phyloP scores from a whole-genome alignment of 2,113 vertebrate genomes.

The Hyla sarda region DNA sequence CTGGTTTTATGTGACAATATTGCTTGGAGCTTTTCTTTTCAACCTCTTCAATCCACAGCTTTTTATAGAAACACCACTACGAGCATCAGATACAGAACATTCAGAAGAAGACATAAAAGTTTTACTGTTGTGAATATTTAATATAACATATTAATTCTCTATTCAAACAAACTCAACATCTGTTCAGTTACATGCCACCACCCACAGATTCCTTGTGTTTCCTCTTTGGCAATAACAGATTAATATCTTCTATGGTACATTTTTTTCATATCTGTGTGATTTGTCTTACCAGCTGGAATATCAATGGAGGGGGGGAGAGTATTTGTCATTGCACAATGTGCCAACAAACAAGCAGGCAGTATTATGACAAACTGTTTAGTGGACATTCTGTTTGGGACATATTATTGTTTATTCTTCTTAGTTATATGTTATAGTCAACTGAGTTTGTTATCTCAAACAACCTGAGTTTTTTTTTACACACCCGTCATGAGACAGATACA shows the following conservation, averaged over 20 bases:
- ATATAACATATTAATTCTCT: slow-evolving; percentile 26
- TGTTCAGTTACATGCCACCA: slow-evolving; percentile 7
- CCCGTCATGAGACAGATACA: too few species aligned
- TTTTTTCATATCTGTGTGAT: slow-evolving; percentile 43
- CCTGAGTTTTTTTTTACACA: background rate
- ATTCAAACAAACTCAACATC: slow-evolving; percentile 27
- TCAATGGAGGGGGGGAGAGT: slow-evolving; percentile 16
- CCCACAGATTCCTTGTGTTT: slow-evolving; percentile 41
- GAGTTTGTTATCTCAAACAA: background rate
- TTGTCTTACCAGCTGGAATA: slow-evolving; percentile 19
- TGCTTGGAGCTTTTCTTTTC: too few species aligned
- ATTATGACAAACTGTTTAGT: background rate
- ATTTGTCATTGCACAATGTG: slow-evolving; percentile 1
- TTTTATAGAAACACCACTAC: background rate
- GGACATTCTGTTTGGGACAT: background rate
- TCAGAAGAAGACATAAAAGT: background rate
- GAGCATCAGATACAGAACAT: background rate
- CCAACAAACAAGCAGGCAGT: slow-evolving; percentile 18
- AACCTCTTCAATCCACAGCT: background rate
- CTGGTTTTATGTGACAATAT: too few species aligned
- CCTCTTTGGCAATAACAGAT: slow-evolving; percentile 42
- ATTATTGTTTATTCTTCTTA: background rate
- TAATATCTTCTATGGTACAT: slow-evolving; percentile 41
- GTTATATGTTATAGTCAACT: background rate
- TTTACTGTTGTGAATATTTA: background rate